Evolutionary conservation across 1,140 invertebrate genomes (phyloP).

Genomic region (Oscheius sp.): DNA sequence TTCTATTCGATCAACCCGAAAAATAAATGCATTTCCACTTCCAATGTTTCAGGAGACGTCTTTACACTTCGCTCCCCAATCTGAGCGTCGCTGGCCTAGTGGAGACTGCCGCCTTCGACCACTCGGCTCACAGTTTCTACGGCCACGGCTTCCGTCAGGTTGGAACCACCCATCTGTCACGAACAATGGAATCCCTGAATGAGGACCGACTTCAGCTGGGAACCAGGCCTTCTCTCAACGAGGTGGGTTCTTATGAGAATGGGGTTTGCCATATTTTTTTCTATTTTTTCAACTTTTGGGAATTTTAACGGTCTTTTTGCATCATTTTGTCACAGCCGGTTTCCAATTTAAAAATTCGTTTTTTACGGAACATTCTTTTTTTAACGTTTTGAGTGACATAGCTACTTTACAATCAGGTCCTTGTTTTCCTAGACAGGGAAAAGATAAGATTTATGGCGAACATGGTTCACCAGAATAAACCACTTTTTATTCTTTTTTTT

Average conservation of each 20-base stretch:
- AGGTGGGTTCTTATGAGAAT: background rate
- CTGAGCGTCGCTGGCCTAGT: background rate
- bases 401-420: no score
- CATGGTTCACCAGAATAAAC: no score
- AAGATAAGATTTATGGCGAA: no score
- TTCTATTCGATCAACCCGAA: background rate
- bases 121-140: background rate
- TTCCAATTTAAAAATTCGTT: no score
- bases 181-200: background rate
- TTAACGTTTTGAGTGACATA: no score
- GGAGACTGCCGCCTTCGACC: background rate
- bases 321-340: no score
- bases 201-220: background rate
- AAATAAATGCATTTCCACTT: background rate
- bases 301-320: no score
- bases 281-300: no score
- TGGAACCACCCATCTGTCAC: background rate
- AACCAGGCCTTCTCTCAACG: background rate
- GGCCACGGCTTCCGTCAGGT: constrained; percentile 1
- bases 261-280: no score
- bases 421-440: no score
- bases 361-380: no score
- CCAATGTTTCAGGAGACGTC: background rate
- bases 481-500: no score
- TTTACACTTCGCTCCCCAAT: background rate